A percentile compares a stretch with the other conserved stretches of the same genome.
Evolutionary conservation across 2,113 vertebrate genomes (phyloP).

Genomic region (Pterophyllum scalare): DNA sequence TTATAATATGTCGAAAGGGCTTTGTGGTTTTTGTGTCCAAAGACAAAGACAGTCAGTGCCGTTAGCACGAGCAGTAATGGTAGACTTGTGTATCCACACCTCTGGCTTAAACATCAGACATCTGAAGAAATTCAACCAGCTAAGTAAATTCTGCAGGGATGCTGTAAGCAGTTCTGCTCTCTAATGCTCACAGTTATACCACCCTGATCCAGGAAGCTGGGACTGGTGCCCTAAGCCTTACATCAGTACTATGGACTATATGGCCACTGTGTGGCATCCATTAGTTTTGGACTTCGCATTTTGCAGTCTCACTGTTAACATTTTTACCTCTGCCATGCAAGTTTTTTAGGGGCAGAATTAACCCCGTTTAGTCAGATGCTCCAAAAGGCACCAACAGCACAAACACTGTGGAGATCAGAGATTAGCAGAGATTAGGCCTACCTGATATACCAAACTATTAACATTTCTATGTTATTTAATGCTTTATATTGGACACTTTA

Average conservation of each 20-base stretch:
- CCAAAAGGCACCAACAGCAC: not conserved
- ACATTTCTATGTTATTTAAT: conserved; percentile 6
- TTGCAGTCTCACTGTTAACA: not conserved
- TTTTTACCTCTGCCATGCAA: not conserved
- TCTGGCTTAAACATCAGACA: not conserved
- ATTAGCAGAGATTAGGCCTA: not conserved
- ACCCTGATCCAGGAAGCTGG: not conserved
- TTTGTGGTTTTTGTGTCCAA: not conserved
- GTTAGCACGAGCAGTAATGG: not conserved
- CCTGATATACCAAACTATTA: not conserved
- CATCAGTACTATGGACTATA: accelerated
- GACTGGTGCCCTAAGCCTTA: not conserved
- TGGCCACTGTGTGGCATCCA: not conserved
- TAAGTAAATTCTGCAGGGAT: not conserved
- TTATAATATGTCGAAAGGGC: accelerated
- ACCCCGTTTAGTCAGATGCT: not conserved
- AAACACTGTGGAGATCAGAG: not conserved
- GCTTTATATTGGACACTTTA: not conserved
- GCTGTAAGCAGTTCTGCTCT: not conserved
- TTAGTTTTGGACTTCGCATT: not conserved
- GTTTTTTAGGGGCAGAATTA: not conserved
- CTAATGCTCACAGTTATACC: not conserved
- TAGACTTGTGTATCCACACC: not conserved
- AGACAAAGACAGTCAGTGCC: not conserved
- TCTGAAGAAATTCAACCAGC: not conserved